phyloP scores from a whole-genome alignment of 2,797 vertebrate species.

The Gymnoscopelus braueri region DNA sequence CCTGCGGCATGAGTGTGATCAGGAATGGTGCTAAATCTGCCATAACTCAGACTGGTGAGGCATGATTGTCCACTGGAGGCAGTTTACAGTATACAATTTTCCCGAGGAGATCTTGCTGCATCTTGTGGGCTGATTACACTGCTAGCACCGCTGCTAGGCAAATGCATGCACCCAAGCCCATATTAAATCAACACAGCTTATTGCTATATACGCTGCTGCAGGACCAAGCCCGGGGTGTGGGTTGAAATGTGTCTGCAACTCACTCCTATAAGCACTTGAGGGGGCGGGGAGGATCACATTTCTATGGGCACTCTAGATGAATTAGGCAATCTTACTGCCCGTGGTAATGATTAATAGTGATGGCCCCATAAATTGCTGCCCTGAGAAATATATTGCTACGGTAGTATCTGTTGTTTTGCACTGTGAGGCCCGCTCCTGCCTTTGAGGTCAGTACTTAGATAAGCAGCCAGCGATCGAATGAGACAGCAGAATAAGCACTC shows the following conservation, averaged over 20 bases:
- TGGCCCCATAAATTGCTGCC: conserved; percentile 65
- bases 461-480: conserved; percentile 31
- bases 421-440: conserved; percentile 17
- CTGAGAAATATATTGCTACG: conserved; percentile 57
- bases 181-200: conserved; percentile 79
- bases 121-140: conserved; percentile 74
- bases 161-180: conserved; percentile 72
- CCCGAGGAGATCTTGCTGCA: conserved; percentile 63
- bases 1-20: conserved; percentile 72
- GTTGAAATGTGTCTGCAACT: conserved; percentile 49
- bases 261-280: conserved; percentile 28
- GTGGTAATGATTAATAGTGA: conserved; percentile 73
- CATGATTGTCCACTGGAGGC: conserved; percentile 72
- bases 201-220: conserved; percentile 64
- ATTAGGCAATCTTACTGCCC: conserved; percentile 56
- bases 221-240: conserved; percentile 32
- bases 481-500: conserved; percentile 23
- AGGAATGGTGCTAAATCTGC: conserved; percentile 57
- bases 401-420: conserved; percentile 32
- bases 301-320: conserved; percentile 62
- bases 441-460: conserved; percentile 43
- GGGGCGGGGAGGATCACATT: conserved; percentile 63
- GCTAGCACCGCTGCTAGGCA: conserved; percentile 44
- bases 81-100: conserved; percentile 60
- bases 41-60: conserved; percentile 34